Evolutionary conservation across 2,113 vertebrate genomes (phyloP), one percentile per base, ranked within the genome.

Genomic region (Odontophorus gujanensis): DNA sequence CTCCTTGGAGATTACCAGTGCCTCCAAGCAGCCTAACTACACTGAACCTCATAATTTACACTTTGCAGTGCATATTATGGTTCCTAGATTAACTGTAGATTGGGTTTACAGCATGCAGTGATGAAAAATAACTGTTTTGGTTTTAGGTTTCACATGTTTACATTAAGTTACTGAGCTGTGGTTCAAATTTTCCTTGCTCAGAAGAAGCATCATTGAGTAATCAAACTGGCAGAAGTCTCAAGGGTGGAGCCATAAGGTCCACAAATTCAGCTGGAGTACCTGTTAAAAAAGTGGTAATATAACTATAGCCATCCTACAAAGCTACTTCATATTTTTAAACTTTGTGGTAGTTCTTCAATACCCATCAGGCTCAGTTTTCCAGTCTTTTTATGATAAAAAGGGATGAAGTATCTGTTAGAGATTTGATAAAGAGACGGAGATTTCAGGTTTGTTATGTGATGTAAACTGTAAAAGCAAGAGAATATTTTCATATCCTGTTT

Each of bases 401-500:
- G 66, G 24, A 45, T 62, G 58, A 24, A 15, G 68, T 16, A 76
- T 10, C 8, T 72, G 3, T 58, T 77, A 48, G 32, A 77, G 81
- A 90, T 72, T 78, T 72, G 30, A 79, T 75, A 48, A 86, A 83
- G 13, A 50, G 65, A 11, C 2, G 38, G n/a, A 77, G 34, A 53
- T 84, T 83, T 81, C 18, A 72, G 34, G 74, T 36, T 88, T 87
- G 3, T 81, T 80, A 71, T 25, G 21, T 55, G 43, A 80, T 38
- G 9, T 59, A 67, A 93, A 22, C 12, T 85, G 42, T 14, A 36
- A 90, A 85, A 85, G 36, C 28, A 81, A 71, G n/a, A 85, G 42
- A 77, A 71, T 93, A 77, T 94, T 91, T 91, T 91, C 55, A 74
- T 81, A 88, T 93, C 82, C 76, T 91, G 34, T 80, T 91, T 74